Percentiles rank a stretch among this genome's conserved stretches.
Conservation (phyloP, 2,797 vertebrate species). For the Sphenopsis melanotis region DNA sequence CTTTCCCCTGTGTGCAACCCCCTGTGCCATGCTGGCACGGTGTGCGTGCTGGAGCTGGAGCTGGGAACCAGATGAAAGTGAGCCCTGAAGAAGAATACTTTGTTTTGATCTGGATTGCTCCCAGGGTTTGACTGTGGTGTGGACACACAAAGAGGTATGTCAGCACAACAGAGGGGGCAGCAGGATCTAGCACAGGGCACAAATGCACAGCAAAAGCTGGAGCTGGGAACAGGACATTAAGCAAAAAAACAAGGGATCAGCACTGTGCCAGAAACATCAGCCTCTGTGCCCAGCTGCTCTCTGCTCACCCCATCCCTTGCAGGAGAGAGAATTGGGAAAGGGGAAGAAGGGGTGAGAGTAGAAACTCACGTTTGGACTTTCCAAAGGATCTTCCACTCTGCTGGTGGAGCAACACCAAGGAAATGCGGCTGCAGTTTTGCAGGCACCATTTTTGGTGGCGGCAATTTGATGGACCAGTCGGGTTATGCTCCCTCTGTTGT, state of each 20-base stretch:
- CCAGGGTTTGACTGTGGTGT: neutral
- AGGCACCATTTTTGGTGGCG: neutral
- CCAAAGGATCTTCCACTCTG: neutral
- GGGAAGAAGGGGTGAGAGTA: neutral
- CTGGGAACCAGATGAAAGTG: neutral
- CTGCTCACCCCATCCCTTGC: neutral
- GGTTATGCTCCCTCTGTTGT: neutral
- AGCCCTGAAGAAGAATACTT: neutral
- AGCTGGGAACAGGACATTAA: neutral
- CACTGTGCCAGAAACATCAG: neutral
- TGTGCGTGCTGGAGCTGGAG: neutral
- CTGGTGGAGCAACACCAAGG: neutral
- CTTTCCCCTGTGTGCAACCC: neutral
- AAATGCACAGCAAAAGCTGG: neutral
- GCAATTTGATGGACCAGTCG: neutral
- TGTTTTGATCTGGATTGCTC: neutral
- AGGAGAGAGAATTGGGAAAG: neutral
- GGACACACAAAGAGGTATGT: neutral
- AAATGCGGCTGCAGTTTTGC: neutral
- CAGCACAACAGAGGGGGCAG: neutral
- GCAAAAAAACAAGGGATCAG: neutral
- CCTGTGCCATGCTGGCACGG: fast-evolving
- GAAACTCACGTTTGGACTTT: neutral
- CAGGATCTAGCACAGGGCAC: neutral
- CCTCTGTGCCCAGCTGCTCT: neutral